phyloP scores from a whole-genome alignment of 2,797 vertebrate species.

The Neoniphon sammara region DNA sequence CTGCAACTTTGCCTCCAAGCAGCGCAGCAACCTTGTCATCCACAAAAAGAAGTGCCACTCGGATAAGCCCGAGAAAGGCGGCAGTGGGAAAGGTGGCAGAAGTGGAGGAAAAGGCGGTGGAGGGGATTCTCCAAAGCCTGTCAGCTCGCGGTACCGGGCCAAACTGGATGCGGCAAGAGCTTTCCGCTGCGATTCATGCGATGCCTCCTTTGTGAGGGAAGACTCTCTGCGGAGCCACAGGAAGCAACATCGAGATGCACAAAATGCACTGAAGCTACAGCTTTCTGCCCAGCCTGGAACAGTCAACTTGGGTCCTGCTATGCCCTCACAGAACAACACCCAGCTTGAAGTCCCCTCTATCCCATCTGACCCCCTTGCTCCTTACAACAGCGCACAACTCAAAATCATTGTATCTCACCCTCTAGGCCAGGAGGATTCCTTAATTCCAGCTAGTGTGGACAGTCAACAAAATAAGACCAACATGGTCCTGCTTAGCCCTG shows the following conservation, averaged over 20 bases:
- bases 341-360: conserved; percentile 48
- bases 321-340: conserved; percentile 16
- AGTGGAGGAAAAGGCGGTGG: conserved; percentile 50
- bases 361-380: conserved; percentile 65
- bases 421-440: conserved; percentile 74
- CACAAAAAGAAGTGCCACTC: conserved; percentile 91
- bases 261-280: conserved; percentile 77
- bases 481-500: conserved; percentile 77
- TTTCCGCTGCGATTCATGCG: conserved; percentile 90
- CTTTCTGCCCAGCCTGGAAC: conserved; percentile 47
- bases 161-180: conserved; percentile 91
- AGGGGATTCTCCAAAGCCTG: conserved; percentile 75
- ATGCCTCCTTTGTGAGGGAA: conserved; percentile 93
- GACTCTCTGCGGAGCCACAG: conserved; percentile 96
- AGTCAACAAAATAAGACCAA: conserved; percentile 58
- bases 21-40: conserved; percentile 94
- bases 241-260: conserved; percentile 89
- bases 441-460: conserved; percentile 76
- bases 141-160: conserved; percentile 87
- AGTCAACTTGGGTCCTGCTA: conserved; percentile 26
- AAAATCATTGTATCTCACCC: conserved; percentile 92
- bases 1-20: conserved; percentile 94
- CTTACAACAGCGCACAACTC: conserved; percentile 85
- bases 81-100: conserved; percentile 60
- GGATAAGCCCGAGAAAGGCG: conserved; percentile 83